Conservation (phyloP, 2,888 invertebrate species). For the Ochropleura plecta region DNA sequence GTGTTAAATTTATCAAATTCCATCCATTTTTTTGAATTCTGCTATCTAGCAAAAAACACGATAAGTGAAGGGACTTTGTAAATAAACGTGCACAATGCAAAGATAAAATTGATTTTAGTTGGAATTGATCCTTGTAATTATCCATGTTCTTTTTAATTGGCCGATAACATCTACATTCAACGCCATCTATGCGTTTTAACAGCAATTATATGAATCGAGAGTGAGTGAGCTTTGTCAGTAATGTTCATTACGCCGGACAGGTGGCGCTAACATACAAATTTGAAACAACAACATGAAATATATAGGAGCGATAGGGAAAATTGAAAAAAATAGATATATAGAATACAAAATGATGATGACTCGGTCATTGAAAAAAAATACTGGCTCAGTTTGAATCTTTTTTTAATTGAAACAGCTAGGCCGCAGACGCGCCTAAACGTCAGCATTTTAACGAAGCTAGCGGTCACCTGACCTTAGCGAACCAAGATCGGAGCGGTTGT, state of each 20-base stretch:
- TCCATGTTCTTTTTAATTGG: not conserved
- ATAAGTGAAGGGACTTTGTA: too few relatives aligned
- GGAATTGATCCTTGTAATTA: not conserved
- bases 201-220: not conserved
- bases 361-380: not conserved
- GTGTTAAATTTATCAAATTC: not conserved
- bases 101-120: not conserved
- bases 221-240: not conserved
- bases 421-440: not conserved
- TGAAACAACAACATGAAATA: not conserved
- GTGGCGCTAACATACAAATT: conserved; percentile 27
- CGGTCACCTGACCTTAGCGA: not conserved
- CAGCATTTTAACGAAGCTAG: conserved; percentile 2
- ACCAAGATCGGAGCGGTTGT: not conserved
- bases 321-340: too few relatives aligned
- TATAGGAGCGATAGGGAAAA: too few relatives aligned
- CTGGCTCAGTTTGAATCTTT: not conserved
- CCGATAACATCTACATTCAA: not conserved
- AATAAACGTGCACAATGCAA: conserved; percentile 10
- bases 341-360: not conserved
- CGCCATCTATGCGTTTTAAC: conserved; percentile 30
- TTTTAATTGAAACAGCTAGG: not conserved
- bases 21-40: not conserved
- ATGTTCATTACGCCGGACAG: not conserved
- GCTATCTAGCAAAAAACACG: not conserved